Percentiles rank a stretch among this genome's conserved stretches.
phyloP scores from a whole-genome alignment of 2,888 invertebrate genomes.

The Ariolimax columbianus region DNA sequence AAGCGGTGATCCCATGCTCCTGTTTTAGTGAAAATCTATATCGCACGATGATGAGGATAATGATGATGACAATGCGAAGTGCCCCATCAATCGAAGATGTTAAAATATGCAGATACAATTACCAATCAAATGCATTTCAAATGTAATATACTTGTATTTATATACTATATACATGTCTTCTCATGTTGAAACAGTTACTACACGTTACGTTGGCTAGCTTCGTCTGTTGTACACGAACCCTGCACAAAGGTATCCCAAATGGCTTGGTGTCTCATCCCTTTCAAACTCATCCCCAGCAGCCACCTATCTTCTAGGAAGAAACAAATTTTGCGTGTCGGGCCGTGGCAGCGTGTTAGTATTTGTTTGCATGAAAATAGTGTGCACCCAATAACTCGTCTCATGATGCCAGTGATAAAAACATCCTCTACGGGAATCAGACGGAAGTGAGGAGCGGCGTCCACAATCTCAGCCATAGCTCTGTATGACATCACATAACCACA shows the following conservation, averaged over 20 bases:
- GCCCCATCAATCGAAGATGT: too few species aligned
- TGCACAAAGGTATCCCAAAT: not conserved
- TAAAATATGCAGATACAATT: too few species aligned
- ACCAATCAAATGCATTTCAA: too few species aligned
- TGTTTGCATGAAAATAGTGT: not conserved
- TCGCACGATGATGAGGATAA: too few species aligned
- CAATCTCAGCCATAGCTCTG: not conserved
- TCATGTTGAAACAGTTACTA: too few species aligned
- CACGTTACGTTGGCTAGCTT: too few species aligned
- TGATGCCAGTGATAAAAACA: slow-evolving; percentile 31
- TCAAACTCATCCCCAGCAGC: not conserved
- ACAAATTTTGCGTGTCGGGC: not conserved
- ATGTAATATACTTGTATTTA: too few species aligned
- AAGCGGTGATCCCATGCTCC: too few species aligned
- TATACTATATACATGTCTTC: too few species aligned
- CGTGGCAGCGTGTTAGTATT: not conserved
- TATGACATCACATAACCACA: slow-evolving; percentile 17
- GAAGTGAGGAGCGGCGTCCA: not conserved
- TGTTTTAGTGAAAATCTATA: too few species aligned
- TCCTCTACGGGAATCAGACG: slow-evolving; percentile 23
- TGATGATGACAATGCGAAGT: too few species aligned
- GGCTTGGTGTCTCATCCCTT: not conserved
- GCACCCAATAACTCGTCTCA: slow-evolving; percentile 1
- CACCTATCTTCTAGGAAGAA: not conserved
- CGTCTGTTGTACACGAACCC: not conserved